Base-by-base conservation (phyloP, 2,888 invertebrate species). In the Athalia cordata region DNA sequence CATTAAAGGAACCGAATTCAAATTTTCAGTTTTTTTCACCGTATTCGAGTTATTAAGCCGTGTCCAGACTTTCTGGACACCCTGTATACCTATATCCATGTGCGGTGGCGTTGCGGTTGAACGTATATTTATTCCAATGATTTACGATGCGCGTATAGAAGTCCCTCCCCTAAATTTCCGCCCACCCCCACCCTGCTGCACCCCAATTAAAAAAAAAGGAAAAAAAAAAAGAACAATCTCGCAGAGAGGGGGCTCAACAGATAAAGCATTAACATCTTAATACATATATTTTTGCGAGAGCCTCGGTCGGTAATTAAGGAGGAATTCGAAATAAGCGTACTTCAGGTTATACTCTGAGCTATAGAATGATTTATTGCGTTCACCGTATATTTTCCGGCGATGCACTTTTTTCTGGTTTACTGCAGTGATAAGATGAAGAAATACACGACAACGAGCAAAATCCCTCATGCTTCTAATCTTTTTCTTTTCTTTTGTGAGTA, bases 231-330 rank as follows among this genome's bases (percentile, higher is more conserved):
- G 8, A n/a, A n/a, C n/a, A n/a, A n/a, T 29, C 4, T 3, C 13
- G 0, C 9, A 50, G 45, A 3, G 13, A 67, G 67, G 8, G 13
- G 11, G 11, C 9, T 11, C 55, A 11, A 7, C 13, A 86, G 84
- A 85, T 85, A 85, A 85, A 83, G 86, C 85, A 87, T 87, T 87
- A 29, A 86, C 87, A 85, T 87, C 87, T 87, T 87, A 85, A 87
- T 55, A n/a, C 9, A 67, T 86, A 67, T 86, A 87, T 86, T 87
- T 87, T 87, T 87, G 82, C 83, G 29, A 80, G 80, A 52, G 15
- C 9, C 49, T 82, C 81, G 82, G 78, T 84, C 82, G 86, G 84
- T 87, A 87, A 87, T 87, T 87, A 87, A 87, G 87, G 86, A 85
- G 86, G 82, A 59, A 83, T 86, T 79, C 29, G 29, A 29, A 29